Evolutionary conservation across 2,888 invertebrate genomes (phyloP), one percentile per base, ranked within the genome.

Genomic region (Pachycephus smyrnensis): DNA sequence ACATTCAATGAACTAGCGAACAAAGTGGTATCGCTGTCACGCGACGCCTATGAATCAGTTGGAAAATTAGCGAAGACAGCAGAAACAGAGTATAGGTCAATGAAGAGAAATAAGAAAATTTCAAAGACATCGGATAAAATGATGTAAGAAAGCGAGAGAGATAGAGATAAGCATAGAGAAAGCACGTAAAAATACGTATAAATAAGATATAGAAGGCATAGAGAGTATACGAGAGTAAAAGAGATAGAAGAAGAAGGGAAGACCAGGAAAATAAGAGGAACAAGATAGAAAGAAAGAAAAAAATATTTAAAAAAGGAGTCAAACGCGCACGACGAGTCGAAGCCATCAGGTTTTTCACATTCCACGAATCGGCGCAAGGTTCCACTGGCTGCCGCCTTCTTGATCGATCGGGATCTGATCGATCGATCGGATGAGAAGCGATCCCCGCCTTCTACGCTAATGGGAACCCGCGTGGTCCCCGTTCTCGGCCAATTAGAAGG

Each of bases 241-340:
- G 36, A 36, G 36, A 36, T 2, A 36, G 36, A 36, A 37, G 15
- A 40, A 15, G 15, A 15, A 15, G 15, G 15, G 15, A 2, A 40
- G 40, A 40, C 1, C 0, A 23, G 0, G 6, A 40, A 40, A 23
- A 23, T 9, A 55, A 36, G 31, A 55, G 76, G 55, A 78, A 78
- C 30, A 77, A 79, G 12, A 9, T 32, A 31, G 76, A 75, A 31
- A 68, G 77, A 75, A 68, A 36, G 69, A 68, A 32, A 73, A 30
- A 31, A 31, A 31, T 40, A 31, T 30, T n/a, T 11, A 71, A 9
- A 32, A 71, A 31, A 31, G 32, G 0, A 31, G 31, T 31, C 1
- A 71, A 71, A 71, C 33, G 71, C 30, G 71, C 11, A 23, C 71
- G 33, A 33, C 71, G 11, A 77, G 15, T 73, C 74, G 75, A 55